Conservation (phyloP, 2,113 vertebrate genomes). For the Carassius carassius region DNA sequence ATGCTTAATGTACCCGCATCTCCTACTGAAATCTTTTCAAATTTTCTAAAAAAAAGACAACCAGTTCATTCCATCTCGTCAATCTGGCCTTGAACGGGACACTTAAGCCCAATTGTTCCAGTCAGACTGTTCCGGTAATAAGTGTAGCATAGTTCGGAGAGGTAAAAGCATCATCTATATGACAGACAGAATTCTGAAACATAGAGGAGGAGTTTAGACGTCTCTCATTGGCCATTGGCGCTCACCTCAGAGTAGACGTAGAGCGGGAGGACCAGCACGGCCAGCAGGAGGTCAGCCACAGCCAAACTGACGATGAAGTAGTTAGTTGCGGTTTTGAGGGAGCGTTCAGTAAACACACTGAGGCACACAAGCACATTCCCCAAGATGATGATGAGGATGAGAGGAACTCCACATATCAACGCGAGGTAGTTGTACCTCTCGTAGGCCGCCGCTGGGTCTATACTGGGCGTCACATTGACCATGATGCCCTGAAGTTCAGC, state of each 20-base stretch:
- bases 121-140: no score
- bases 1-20: neutral
- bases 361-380: constrained; percentile 77
- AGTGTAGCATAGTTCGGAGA: no score
- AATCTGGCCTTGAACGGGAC: neutral
- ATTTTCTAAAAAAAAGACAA: neutral
- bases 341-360: constrained; percentile 75
- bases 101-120: neutral
- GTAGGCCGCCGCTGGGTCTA: constrained; percentile 27
- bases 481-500: constrained; percentile 58
- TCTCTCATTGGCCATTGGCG: neutral
- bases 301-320: constrained; percentile 79
- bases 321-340: constrained; percentile 77
- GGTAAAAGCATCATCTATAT: neutral
- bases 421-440: constrained; percentile 70
- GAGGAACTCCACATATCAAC: constrained; percentile 68
- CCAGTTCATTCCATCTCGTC: neutral
- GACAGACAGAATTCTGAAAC: neutral
- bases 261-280: constrained; percentile 68
- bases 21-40: neutral
- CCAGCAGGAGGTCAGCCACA: constrained; percentile 75
- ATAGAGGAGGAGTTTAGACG: neutral
- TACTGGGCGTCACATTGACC: constrained; percentile 67
- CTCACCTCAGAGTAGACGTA: constrained; percentile 77
- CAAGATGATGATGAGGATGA: constrained; percentile 74